phyloP scores from a whole-genome alignment of 2,888 invertebrate genomes.

The Rhabditophanes sp. region DNA sequence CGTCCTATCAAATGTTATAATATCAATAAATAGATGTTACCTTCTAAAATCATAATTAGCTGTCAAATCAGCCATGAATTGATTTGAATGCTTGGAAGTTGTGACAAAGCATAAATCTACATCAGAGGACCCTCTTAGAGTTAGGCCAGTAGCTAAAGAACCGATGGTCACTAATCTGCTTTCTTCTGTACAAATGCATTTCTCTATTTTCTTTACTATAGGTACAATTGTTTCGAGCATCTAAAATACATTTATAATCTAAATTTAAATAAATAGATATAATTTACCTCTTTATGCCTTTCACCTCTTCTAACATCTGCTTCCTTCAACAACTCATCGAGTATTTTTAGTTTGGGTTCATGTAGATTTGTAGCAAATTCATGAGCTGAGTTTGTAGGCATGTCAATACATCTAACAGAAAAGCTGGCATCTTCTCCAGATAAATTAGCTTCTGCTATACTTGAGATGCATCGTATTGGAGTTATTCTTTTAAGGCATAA shows the following conservation, averaged over 20 bases:
- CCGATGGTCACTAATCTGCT: conserved; percentile 14
- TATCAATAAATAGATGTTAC: conserved; percentile 8
- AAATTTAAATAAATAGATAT: no score
- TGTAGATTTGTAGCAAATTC: no score
- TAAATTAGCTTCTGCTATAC: no score
- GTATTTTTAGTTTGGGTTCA: no score
- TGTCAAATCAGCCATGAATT: conserved; percentile 16
- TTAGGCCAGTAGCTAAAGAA: conserved; percentile 11
- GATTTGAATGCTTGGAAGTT: conserved; percentile 2
- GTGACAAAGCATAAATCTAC: conserved; percentile 11
- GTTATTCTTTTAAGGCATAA: no score
- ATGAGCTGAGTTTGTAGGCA: no score
- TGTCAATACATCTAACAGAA: no score
- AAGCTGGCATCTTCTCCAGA: no score
- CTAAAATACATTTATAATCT: background rate
- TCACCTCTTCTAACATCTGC: no score
- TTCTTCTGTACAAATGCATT: background rate
- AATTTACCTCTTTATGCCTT: no score
- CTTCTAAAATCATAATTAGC: conserved; percentile 17
- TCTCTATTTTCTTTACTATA: background rate
- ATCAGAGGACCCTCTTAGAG: conserved; percentile 6
- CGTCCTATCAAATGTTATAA: conserved; percentile 5
- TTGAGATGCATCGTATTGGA: no score
- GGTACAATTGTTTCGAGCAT: background rate
- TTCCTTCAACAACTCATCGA: no score